Base-by-base conservation (phyloP, 2,888 invertebrate genomes). In the Macaria liturata region DNA sequence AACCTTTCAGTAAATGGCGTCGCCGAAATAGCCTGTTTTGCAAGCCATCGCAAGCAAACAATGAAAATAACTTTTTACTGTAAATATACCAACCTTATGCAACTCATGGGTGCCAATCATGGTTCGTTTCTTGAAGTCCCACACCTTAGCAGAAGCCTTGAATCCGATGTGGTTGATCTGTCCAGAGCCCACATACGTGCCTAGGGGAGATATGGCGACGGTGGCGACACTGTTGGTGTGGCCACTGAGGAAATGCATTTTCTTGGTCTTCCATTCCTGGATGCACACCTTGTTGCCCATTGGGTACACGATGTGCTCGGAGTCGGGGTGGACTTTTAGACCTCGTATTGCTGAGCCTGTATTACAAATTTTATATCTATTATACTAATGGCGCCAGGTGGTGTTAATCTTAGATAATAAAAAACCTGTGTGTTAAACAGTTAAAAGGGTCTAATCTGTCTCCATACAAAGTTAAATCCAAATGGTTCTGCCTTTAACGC, bases 121-220 rank as follows among this genome's bases (percentile, higher is more conserved):
- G 39, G 84, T 84, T 64, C 93, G 93, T 50, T 92, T 93, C 9
- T 94, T 91, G 77, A 95, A 98, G 76, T 97, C 95, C 98, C 98
- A 98, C 9, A 98, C 84, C 66, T 97, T 97, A 0, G 97, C 95
- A 57, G 94, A 94, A 0, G 98, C 95, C 82, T 96, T 97, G 81
- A 98, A 98, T 4, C 98, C 98, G 83, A 97, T 96, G 76, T 97
- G 96, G 76, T 97, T 98, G 43, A 96, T 94, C 86, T 98, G 98
- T 0, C 98, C 98, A 0, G 98, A 97, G 4, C 97, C 98, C 43
- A 98, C 90, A 72, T 94, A 96, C 31, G 94, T 95, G 32, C 98
- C 91, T 51, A 94, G 92, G 0, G 93, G 91, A 7, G 98, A 98
- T 8, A 97, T 81, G 49, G 95, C 95, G 31, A 97, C 89, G 2